Conservation (phyloP, 2,888 invertebrate species). For the Macaria liturata region DNA sequence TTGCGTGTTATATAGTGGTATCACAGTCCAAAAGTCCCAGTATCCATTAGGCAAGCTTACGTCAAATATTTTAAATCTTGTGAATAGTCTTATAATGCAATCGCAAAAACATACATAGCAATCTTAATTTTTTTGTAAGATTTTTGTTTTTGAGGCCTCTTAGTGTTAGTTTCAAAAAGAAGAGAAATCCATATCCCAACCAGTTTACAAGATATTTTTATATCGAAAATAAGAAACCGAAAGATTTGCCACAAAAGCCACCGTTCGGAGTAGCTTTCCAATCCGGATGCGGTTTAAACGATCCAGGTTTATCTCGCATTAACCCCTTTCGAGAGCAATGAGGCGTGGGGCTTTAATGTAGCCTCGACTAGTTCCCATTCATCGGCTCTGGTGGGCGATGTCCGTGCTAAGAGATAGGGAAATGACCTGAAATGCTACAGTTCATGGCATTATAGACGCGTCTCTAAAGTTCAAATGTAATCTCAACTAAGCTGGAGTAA, state of each 20-base stretch:
- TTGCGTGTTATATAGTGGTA: conserved; percentile 66
- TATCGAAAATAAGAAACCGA: too few species aligned
- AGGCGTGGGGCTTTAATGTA: conserved; percentile 35
- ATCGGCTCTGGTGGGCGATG: conserved; percentile 33
- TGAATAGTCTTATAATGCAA: conserved; percentile 21
- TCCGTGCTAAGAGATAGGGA: conserved; percentile 23
- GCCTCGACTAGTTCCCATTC: conserved; percentile 21
- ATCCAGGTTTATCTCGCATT: conserved; percentile 15
- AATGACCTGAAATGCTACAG: conserved; percentile 8
- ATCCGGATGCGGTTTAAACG: conserved; percentile 3
- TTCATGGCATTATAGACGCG: not conserved
- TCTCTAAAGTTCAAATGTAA: not conserved
- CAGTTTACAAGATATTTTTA: too few species aligned
- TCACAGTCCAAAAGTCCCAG: conserved; percentile 62
- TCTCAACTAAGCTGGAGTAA: too few species aligned
- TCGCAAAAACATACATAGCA: conserved; percentile 14
- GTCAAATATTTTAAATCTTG: conserved; percentile 25
- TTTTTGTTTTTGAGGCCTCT: too few species aligned
- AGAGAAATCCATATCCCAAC: too few species aligned
- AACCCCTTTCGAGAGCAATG: conserved; percentile 26
- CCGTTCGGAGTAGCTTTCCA: too few species aligned
- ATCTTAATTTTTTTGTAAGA: too few species aligned
- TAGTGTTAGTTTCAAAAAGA: too few species aligned
- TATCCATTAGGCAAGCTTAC: conserved; percentile 29
- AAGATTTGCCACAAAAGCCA: too few species aligned